Conservation (phyloP, 2,888 invertebrate genomes). For the Cosmorhoe ocellata region DNA sequence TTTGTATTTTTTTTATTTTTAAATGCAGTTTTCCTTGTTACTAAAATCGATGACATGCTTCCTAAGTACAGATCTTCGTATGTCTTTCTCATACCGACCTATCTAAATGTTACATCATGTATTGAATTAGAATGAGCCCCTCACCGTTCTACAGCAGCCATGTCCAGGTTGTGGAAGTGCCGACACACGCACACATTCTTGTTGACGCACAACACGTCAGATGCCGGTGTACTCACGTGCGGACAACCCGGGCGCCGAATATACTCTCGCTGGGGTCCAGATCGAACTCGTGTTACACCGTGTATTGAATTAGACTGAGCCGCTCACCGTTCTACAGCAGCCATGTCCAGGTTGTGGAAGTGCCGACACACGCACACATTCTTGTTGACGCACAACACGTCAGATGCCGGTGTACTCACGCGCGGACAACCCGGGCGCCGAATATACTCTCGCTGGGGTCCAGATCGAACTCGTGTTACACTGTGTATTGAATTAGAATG, state of each 20-base stretch:
- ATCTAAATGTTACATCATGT: too few relatives aligned
- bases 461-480: too few relatives aligned
- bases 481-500: too few relatives aligned
- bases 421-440: constrained; percentile 46
- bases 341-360: constrained; percentile 93
- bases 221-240: constrained; percentile 58
- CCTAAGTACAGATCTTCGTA: too few relatives aligned
- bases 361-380: constrained; percentile 96
- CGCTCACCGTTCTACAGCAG: constrained; percentile 87
- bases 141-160: constrained; percentile 87
- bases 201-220: constrained; percentile 86
- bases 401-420: constrained; percentile 56
- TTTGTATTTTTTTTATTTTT: too few relatives aligned
- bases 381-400: constrained; percentile 91
- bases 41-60: too few relatives aligned
- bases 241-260: constrained; percentile 50
- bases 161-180: constrained; percentile 94
- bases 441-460: constrained; percentile 52
- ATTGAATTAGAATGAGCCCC: constrained; percentile 35
- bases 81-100: too few relatives aligned
- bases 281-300: too few relatives aligned
- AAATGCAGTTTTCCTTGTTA: too few relatives aligned
- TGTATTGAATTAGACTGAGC: constrained; percentile 35
- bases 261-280: constrained; percentile 48
- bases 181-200: constrained; percentile 97